Evolutionary conservation across 2,888 invertebrate species (phyloP).

Genomic region (Monopis laevigella): DNA sequence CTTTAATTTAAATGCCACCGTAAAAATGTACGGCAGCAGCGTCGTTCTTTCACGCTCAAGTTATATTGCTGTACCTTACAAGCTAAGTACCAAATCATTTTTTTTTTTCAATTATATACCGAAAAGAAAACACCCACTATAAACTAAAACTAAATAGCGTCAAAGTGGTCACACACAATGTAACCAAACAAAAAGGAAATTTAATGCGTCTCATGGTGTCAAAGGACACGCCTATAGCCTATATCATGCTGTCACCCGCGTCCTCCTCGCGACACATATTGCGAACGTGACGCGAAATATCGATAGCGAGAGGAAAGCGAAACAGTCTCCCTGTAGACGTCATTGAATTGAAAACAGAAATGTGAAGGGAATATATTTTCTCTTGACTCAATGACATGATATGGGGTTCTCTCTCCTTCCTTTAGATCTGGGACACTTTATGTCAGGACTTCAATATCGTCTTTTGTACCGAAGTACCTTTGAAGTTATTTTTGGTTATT

Average conservation of each 20-base stretch:
- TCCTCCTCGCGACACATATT: constrained; percentile 16
- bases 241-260: constrained; percentile 7
- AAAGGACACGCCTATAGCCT: constrained; percentile 1
- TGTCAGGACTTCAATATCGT: too few species aligned
- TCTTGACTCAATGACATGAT: constrained; percentile 8
- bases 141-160: too few species aligned
- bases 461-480: too few species aligned
- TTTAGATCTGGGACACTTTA: neutral
- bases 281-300: constrained; percentile 16
- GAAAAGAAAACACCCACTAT: too few species aligned
- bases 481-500: too few species aligned
- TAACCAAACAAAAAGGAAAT: constrained; percentile 10
- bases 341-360: constrained; percentile 12
- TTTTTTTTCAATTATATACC: too few species aligned
- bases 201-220: constrained; percentile 8
- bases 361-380: constrained; percentile 10
- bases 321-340: constrained; percentile 10
- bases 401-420: neutral
- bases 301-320: constrained; percentile 9
- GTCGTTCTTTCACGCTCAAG: too few species aligned
- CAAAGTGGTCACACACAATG: neutral
- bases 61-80: too few species aligned
- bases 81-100: too few species aligned
- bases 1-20: too few species aligned
- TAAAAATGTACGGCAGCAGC: too few species aligned